phyloP scores from a whole-genome alignment of 2,113 vertebrate species.

The Vicugna pacos region DNA sequence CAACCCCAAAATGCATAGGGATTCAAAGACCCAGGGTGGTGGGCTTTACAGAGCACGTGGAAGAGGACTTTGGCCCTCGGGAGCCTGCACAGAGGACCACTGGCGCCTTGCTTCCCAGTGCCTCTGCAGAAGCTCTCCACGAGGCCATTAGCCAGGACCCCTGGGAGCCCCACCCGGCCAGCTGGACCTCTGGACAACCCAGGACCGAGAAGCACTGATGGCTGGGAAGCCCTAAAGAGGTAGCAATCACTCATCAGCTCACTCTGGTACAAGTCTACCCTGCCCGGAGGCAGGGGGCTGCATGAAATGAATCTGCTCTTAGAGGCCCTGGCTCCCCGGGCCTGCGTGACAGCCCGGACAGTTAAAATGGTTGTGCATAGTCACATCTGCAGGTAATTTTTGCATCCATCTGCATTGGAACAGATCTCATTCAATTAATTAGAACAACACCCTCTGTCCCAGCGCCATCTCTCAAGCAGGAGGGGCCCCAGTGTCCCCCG shows the following conservation, averaged over 20 bases:
- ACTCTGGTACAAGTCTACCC: neutral
- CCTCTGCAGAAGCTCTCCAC: neutral
- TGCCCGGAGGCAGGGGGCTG: conserved; percentile 25
- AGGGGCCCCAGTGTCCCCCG: neutral
- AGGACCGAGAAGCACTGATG: neutral
- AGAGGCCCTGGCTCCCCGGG: conserved; percentile 71
- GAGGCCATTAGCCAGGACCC: neutral
- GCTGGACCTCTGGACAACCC: neutral
- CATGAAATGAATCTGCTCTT: neutral
- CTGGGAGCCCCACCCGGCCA: neutral
- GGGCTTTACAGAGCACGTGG: neutral
- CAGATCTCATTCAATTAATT: conserved; percentile 58
- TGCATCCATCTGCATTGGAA: conserved; percentile 74
- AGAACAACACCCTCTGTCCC: conserved; percentile 68
- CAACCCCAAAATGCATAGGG: neutral
- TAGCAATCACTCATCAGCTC: neutral
- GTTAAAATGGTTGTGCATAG: conserved; percentile 44
- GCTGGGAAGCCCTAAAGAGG: neutral
- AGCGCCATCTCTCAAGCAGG: conserved; percentile 45
- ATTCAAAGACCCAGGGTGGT: neutral
- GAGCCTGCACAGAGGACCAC: neutral
- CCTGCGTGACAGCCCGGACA: conserved; percentile 63
- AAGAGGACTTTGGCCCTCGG: neutral
- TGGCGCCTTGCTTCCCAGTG: neutral
- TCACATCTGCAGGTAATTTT: conserved; percentile 84